Evolutionary conservation across 1,140 invertebrate genomes (phyloP).

Genomic region (Dreissena rostriformis): DNA sequence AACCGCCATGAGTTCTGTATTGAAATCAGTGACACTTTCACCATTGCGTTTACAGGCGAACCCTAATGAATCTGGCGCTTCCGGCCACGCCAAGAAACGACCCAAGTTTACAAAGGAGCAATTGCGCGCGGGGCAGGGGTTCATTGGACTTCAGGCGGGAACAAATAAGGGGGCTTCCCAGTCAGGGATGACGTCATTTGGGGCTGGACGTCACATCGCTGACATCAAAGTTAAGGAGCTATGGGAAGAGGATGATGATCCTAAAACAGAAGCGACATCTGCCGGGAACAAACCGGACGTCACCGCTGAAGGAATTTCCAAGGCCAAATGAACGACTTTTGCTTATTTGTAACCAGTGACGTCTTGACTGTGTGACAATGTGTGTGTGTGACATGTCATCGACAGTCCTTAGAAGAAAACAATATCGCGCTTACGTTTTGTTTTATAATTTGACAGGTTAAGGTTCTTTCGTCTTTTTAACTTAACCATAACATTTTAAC

Average conservation of each 20-base stretch:
- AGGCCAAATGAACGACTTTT: not conserved
- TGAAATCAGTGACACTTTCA: not conserved
- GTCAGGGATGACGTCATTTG: constrained; percentile 73
- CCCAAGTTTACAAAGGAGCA: constrained; percentile 89
- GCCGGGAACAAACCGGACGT: not conserved
- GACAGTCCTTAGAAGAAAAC: no score
- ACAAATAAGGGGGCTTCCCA: constrained; percentile 89
- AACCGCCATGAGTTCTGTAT: no score
- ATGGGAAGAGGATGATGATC: constrained; percentile 82
- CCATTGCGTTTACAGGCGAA: constrained; percentile 81
- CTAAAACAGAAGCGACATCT: constrained; percentile 89
- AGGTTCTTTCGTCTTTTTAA: no score
- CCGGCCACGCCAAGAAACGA: constrained; percentile 36
- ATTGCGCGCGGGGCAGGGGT: constrained; percentile 92
- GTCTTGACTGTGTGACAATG: no score
- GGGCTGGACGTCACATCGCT: constrained; percentile 73
- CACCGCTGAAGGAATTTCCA: constrained; percentile 31
- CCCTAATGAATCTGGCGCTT: constrained; percentile 1
- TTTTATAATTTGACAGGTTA: no score
- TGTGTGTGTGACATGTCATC: no score
- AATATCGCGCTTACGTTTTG: no score
- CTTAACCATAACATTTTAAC: no score
- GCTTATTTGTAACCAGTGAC: not conserved
- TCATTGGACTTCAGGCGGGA: constrained; percentile 89
- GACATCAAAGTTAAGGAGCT: constrained; percentile 74